These are phyloP conservation scores for Peromyscus polionotus DNA, from an alignment of 2,113 vertebrate genomes.

Conservation along the genomic window DNA sequence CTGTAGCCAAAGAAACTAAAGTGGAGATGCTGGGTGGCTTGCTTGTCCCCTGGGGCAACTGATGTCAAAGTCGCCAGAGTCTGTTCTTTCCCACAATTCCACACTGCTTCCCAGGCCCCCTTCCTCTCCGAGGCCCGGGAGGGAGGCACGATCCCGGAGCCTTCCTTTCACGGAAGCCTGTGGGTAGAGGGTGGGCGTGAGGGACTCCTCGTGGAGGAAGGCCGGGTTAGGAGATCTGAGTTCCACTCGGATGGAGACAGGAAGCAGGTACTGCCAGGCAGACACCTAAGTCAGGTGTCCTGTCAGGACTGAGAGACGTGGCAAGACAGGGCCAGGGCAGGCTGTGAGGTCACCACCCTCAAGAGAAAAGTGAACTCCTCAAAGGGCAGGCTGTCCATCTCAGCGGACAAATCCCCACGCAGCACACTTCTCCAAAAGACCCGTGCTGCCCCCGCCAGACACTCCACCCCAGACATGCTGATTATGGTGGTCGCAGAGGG, in stretches of 20 bases:
- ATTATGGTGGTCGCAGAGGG: accelerated
- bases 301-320: not conserved
- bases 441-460: not conserved
- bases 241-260: not conserved
- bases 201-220: not conserved
- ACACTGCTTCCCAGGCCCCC: not conserved
- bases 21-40: not conserved
- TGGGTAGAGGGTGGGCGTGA: not conserved
- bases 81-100: not conserved
- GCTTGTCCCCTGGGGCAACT: not conserved
- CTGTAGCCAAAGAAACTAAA: not conserved
- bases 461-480: not conserved
- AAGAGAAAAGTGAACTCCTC: not conserved
- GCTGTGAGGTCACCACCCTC: not conserved
- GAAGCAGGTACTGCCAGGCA: not conserved
- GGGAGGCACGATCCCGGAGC: not conserved
- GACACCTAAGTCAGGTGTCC: not conserved
- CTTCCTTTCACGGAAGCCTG: too few relatives aligned
- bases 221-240: too few relatives aligned
- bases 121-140: not conserved
- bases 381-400: too few relatives aligned
- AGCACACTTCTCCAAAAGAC: not conserved
- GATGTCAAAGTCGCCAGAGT: not conserved
- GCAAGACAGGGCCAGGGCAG: not conserved
- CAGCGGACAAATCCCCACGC: not conserved